These are phyloP conservation scores for Cosmopolites sordidus DNA, from an alignment of 2,888 invertebrate species.

Conservation along the genomic window DNA sequence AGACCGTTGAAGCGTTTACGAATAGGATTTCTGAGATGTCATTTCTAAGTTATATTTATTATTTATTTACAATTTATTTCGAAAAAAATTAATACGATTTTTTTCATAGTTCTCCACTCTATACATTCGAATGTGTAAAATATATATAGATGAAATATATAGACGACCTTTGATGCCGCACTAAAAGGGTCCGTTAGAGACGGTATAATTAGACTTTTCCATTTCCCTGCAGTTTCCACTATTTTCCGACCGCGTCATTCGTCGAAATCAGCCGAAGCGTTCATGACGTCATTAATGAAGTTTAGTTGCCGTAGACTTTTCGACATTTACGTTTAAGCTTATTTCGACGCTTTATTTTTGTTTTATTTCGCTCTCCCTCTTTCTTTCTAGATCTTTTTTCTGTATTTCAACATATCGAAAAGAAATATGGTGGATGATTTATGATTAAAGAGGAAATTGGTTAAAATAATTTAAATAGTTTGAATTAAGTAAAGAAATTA, in stretches of 20 bases:
- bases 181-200: slow-evolving; percentile 11
- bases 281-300: slow-evolving; percentile 26
- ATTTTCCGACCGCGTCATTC: slow-evolving; percentile 21
- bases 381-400: neutral
- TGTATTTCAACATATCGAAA: neutral
- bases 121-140: too few species aligned
- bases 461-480: too few species aligned
- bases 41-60: too few species aligned
- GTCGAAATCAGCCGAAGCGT: slow-evolving; percentile 22
- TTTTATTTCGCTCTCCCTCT: neutral
- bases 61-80: too few species aligned
- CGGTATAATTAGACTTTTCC: slow-evolving; percentile 26
- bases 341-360: neutral
- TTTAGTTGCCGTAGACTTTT: slow-evolving; percentile 16
- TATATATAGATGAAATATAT: too few species aligned
- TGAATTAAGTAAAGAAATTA: too few species aligned
- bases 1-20: too few species aligned
- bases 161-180: too few species aligned
- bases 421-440: neutral
- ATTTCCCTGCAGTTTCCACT: slow-evolving; percentile 27
- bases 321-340: slow-evolving; percentile 2
- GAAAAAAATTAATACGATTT: too few species aligned
- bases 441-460: too few species aligned
- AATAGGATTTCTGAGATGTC: too few species aligned
- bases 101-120: too few species aligned